Conservation (phyloP, 1,140 invertebrate genomes). For the Euborellia annulipes region DNA sequence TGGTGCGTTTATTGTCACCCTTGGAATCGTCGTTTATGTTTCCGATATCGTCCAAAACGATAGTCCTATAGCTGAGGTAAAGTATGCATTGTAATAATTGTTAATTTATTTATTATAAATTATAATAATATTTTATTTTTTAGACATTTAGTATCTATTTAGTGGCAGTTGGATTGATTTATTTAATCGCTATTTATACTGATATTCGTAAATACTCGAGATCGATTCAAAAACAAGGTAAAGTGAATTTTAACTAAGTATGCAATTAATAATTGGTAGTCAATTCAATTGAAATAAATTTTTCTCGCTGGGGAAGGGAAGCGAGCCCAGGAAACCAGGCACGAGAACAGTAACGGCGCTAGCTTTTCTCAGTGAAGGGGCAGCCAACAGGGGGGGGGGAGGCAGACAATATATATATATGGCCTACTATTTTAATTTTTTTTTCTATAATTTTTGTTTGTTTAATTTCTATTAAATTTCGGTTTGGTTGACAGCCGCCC, state of each 20-base stretch:
- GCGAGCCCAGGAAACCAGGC: too few relatives aligned
- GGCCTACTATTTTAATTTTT: too few relatives aligned
- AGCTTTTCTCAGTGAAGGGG: too few relatives aligned
- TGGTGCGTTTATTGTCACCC: slow-evolving; percentile 43
- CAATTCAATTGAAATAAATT: too few relatives aligned
- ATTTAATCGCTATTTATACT: slow-evolving; percentile 39
- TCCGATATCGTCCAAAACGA: slow-evolving; percentile 34
- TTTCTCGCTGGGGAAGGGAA: too few relatives aligned
- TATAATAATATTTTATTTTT: slow-evolving; percentile 16
- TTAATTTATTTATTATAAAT: neutral
- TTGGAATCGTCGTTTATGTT: slow-evolving; percentile 44
- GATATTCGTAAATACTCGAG: slow-evolving; percentile 40
- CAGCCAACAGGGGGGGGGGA: too few relatives aligned
- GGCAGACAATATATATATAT: too few relatives aligned
- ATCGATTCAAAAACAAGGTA: slow-evolving; percentile 26
- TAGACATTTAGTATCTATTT: slow-evolving; percentile 43
- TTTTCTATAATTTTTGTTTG: too few relatives aligned
- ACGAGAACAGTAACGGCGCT: too few relatives aligned
- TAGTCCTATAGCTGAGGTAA: slow-evolving; percentile 35
- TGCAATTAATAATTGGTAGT: too few relatives aligned
- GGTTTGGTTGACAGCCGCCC: too few relatives aligned
- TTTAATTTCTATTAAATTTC: too few relatives aligned
- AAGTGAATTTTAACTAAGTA: slow-evolving; percentile 1
- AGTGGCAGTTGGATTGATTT: slow-evolving; percentile 36
- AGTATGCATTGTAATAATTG: slow-evolving; percentile 4